These are phyloP conservation scores for Phoxinus dragarum DNA, from an alignment of 2,797 vertebrate species.

Conservation along the genomic window DNA sequence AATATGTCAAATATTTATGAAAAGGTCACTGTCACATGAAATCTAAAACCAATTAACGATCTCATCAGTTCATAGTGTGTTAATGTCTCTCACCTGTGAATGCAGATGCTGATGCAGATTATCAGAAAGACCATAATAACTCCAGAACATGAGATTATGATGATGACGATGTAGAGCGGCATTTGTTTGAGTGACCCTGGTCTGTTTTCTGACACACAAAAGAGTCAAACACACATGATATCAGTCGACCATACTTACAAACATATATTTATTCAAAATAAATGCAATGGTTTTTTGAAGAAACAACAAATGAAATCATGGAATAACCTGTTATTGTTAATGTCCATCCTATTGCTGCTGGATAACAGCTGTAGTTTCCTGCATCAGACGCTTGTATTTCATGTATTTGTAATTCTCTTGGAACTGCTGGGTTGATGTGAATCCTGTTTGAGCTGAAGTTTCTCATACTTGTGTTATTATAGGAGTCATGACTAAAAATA, in stretches of 20 bases:
- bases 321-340: conserved; percentile 8
- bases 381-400: conserved; percentile 35
- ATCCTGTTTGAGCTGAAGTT: conserved; percentile 28
- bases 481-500: accelerated
- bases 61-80: too few relatives aligned
- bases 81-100: background rate
- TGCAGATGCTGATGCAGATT: background rate
- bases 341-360: background rate
- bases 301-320: background rate
- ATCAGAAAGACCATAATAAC: background rate
- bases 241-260: too few relatives aligned
- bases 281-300: background rate
- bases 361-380: conserved; percentile 1
- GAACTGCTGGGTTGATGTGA: background rate
- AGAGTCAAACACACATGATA: background rate
- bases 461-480: accelerated
- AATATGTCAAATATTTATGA: too few relatives aligned
- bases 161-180: background rate
- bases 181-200: accelerated
- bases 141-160: conserved; percentile 1
- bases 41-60: too few relatives aligned
- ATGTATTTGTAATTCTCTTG: conserved; percentile 1
- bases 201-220: background rate
- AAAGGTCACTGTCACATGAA: too few relatives aligned
- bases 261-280: background rate